Evolutionary conservation across 2,888 invertebrate species (phyloP).

Genomic region (Eucera pruinosa): DNA sequence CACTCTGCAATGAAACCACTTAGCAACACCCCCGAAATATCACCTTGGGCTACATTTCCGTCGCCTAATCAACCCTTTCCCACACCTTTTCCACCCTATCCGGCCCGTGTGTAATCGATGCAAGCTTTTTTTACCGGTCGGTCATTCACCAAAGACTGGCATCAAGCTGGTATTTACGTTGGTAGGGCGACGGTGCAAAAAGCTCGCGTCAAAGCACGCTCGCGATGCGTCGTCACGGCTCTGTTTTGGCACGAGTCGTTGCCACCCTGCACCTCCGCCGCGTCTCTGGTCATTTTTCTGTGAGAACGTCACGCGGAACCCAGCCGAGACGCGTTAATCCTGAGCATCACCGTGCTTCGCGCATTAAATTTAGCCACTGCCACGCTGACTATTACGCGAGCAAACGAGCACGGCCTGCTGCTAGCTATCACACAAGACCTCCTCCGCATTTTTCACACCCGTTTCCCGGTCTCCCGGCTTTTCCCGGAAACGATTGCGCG

Average conservation of each 20-base stretch:
- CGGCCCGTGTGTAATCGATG: not conserved
- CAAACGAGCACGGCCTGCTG: conserved; percentile 34
- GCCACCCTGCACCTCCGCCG: not conserved
- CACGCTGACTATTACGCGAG: conserved; percentile 70
- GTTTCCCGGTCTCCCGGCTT: conserved; percentile 23
- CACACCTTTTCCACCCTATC: not conserved
- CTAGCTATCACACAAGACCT: conserved; percentile 8
- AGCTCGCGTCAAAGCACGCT: conserved; percentile 57
- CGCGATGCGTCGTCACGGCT: conserved; percentile 63
- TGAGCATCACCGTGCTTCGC: conserved; percentile 43
- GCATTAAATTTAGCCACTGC: conserved; percentile 68
- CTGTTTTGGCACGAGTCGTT: conserved; percentile 59
- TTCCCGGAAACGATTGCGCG: conserved; percentile 64
- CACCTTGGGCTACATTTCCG: conserved; percentile 1
- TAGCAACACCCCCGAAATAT: conserved; percentile 30
- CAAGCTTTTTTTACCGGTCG: conserved; percentile 14
- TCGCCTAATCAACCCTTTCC: not conserved
- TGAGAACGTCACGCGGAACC: conserved; percentile 64
- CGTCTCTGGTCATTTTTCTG: conserved; percentile 29
- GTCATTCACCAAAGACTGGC: conserved; percentile 67
- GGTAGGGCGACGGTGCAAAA: conserved; percentile 43
- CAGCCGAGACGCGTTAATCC: conserved; percentile 52
- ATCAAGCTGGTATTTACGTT: conserved; percentile 64
- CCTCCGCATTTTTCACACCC: conserved; percentile 3
- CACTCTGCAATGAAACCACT: no score